Conservation (phyloP, 2,113 vertebrate genomes). For the Donacobius atricapilla region DNA sequence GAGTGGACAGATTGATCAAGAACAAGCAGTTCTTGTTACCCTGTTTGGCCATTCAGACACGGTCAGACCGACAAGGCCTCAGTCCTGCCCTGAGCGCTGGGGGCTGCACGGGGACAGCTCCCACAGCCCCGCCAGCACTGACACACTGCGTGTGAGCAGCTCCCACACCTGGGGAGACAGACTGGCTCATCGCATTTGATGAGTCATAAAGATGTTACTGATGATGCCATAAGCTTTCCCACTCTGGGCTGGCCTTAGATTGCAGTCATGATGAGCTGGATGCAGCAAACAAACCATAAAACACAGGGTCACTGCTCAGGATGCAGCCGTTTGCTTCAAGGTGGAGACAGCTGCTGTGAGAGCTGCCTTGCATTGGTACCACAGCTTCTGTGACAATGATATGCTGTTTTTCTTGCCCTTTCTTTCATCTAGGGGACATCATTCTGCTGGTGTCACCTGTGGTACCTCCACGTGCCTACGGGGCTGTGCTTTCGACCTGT, state of each 20-base stretch:
- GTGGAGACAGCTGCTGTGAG: not conserved
- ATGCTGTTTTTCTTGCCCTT: not conserved
- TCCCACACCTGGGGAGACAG: not conserved
- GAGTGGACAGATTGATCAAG: not conserved
- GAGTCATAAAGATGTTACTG: not conserved
- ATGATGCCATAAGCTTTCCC: not conserved
- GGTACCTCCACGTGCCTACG: slow-evolving; percentile 58
- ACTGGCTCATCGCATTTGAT: not conserved
- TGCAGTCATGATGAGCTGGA: not conserved
- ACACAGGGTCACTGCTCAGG: not conserved
- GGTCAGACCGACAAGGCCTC: not conserved
- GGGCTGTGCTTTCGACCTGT: slow-evolving; percentile 61
- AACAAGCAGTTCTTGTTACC: not conserved
- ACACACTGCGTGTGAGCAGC: not conserved
- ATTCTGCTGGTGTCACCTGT: slow-evolving; percentile 71
- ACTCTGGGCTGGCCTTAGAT: not conserved
- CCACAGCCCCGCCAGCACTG: not conserved
- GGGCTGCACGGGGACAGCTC: not conserved
- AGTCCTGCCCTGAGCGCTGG: not conserved
- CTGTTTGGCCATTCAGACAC: not conserved
- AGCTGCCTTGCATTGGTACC: not conserved
- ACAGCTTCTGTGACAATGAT: not conserved
- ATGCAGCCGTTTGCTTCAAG: not conserved
- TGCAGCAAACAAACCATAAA: not conserved
- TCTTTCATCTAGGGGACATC: slow-evolving; percentile 52